These are phyloP conservation scores for Drosophila jambulina DNA, from an alignment of 1,140 invertebrate genomes.

Conservation along the genomic window DNA sequence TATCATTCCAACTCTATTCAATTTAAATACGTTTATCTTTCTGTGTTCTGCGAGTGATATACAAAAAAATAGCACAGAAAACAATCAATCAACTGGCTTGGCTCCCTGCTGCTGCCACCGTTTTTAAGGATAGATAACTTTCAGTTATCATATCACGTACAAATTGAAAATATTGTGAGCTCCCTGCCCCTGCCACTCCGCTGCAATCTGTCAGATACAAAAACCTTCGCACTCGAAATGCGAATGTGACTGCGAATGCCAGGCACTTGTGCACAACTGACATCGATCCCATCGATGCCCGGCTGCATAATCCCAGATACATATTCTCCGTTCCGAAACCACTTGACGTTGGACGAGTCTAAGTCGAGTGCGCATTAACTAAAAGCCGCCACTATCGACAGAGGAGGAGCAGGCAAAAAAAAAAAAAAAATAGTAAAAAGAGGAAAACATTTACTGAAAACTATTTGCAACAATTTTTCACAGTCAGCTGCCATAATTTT, in stretches of 20 bases:
- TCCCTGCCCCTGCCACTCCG: neutral
- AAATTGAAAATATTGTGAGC: conserved; percentile 57
- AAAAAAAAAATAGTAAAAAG: conserved; percentile 52
- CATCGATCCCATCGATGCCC: conserved; percentile 70
- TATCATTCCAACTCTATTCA: conserved; percentile 22
- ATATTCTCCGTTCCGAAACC: conserved; percentile 34
- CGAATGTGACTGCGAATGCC: conserved; percentile 40
- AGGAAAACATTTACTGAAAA: conserved; percentile 73
- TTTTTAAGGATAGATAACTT: conserved; percentile 34
- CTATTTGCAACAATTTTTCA: conserved; percentile 83
- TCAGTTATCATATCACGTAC: conserved; percentile 66
- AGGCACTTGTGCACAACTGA: conserved; percentile 63
- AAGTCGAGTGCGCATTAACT: conserved; percentile 66
- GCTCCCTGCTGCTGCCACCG: conserved; percentile 25
- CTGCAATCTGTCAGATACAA: conserved; percentile 52
- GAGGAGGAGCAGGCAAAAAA: conserved; percentile 27
- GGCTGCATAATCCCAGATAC: conserved; percentile 40
- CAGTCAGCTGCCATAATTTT: conserved; percentile 82
- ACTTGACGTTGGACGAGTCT: conserved; percentile 49
- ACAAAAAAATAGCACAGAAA: neutral
- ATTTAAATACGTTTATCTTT: conserved; percentile 36
- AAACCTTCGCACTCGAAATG: conserved; percentile 40
- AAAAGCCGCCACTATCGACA: conserved; percentile 71
- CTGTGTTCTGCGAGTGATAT: conserved; percentile 18
- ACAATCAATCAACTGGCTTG: conserved; percentile 41